Percentiles rank a stretch among this genome's conserved stretches.
These are phyloP conservation scores for Clarias batrachus DNA, from an alignment of 2,113 vertebrate species.

Conservation along the genomic window DNA sequence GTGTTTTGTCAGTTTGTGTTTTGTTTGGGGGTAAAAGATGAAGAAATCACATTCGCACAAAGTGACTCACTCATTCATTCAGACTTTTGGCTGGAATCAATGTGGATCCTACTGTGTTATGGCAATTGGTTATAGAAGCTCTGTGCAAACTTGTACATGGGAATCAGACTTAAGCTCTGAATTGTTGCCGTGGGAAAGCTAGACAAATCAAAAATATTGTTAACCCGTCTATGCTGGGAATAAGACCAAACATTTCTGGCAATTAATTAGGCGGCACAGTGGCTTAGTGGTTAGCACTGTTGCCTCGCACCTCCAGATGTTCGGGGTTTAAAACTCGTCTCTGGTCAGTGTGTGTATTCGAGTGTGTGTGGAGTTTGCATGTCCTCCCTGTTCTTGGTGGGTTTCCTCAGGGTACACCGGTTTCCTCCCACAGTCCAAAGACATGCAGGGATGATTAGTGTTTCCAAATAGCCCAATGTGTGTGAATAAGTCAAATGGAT, in stretches of 20 bases:
- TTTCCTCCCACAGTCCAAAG: no score
- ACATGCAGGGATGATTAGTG: no score
- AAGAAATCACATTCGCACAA: background rate
- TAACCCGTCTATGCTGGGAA: background rate
- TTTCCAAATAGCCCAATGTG: no score
- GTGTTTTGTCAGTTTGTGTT: slow-evolving; percentile 16
- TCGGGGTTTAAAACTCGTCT: no score
- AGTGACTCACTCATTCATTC: slow-evolving; percentile 26
- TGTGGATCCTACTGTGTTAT: slow-evolving; percentile 7
- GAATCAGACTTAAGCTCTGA: slow-evolving; percentile 6
- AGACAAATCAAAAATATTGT: background rate
- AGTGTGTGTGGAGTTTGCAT: no score
- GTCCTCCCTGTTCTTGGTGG: no score
- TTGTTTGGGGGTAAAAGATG: slow-evolving; percentile 28
- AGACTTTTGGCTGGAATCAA: background rate
- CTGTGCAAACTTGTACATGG: background rate
- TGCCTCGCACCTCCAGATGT: no score
- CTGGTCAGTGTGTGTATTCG: no score
- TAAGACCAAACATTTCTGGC: background rate
- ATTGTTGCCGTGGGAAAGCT: background rate
- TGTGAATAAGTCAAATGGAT: no score
- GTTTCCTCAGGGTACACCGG: no score
- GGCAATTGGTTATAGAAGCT: background rate
- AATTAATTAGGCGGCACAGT: background rate
- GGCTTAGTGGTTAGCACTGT: no score